These are phyloP conservation scores for Drosophila guanche DNA, from an alignment of 1,140 invertebrate species.

Conservation along the genomic window DNA sequence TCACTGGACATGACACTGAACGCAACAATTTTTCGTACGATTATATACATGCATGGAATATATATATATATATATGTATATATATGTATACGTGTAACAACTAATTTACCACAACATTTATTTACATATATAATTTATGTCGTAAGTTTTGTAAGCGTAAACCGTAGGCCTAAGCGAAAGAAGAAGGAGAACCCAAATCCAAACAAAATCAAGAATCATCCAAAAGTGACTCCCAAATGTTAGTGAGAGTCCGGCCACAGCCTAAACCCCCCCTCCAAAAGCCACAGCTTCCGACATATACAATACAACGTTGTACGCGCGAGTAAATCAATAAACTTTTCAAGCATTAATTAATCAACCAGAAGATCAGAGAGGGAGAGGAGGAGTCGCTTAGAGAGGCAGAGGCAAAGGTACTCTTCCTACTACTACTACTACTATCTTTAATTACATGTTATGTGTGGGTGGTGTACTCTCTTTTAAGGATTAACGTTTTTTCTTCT, in stretches of 20 bases:
- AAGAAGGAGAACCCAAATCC: constrained; percentile 46
- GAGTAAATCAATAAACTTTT: constrained; percentile 21
- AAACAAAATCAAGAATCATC: constrained; percentile 72
- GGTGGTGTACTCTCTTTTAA: constrained; percentile 16
- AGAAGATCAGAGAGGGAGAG: constrained; percentile 4
- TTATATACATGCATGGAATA: constrained; percentile 57
- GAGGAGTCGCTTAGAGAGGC: not conserved
- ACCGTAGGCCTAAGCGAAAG: constrained; percentile 10
- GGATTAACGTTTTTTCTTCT: constrained; percentile 41
- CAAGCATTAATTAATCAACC: constrained; percentile 21
- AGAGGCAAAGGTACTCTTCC: constrained; percentile 51
- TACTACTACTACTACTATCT: constrained; percentile 34
- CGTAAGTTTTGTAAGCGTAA: constrained; percentile 73
- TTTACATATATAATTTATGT: constrained; percentile 77
- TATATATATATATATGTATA: constrained; percentile 5
- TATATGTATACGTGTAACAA: constrained; percentile 1
- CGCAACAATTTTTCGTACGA: constrained; percentile 80
- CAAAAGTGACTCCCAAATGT: constrained; percentile 25
- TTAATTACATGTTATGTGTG: constrained; percentile 40
- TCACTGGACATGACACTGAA: constrained; percentile 54
- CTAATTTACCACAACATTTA: constrained; percentile 65
- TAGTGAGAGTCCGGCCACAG: constrained; percentile 57
- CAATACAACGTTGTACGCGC: no score
- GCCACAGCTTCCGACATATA: constrained; percentile 46
- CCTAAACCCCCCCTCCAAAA: not conserved